phyloP scores from a whole-genome alignment of 2,113 vertebrate species.

The Peromyscus polionotus region DNA sequence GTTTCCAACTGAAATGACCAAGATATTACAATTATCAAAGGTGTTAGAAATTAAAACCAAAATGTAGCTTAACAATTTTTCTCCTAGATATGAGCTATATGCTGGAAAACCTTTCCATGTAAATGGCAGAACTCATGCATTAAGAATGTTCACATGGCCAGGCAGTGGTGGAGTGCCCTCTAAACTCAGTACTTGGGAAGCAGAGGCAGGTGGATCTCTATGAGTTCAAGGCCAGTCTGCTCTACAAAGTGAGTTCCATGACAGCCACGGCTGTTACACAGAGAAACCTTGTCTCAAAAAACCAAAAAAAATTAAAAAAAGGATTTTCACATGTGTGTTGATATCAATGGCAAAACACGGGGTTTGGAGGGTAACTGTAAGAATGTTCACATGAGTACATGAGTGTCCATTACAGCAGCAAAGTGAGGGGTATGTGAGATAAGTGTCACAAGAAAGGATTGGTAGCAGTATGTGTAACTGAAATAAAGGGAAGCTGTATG shows the following conservation, averaged over 20 bases:
- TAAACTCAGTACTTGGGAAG: too few species aligned
- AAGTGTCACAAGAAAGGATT: not conserved
- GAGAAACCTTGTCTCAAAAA: too few species aligned
- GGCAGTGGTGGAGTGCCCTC: too few species aligned
- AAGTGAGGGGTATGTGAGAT: not conserved
- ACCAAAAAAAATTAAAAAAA: too few species aligned
- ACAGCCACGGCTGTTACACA: too few species aligned
- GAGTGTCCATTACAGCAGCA: not conserved
- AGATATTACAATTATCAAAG: slow-evolving; percentile 18
- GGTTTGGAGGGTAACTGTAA: not conserved
- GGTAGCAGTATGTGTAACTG: not conserved
- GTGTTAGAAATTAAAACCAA: not conserved
- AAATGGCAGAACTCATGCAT: not conserved
- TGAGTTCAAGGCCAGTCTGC: too few species aligned
- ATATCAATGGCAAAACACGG: not conserved
- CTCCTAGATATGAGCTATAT: not conserved
- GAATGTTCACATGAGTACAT: not conserved
- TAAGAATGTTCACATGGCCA: not conserved
- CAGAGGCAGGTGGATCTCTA: too few species aligned
- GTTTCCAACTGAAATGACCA: not conserved
- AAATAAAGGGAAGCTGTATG: not conserved
- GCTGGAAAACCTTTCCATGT: not conserved
- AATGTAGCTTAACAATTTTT: not conserved
- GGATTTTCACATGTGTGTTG: not conserved
- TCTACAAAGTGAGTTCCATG: too few species aligned